A percentile compares a stretch with the other conserved stretches of the same genome.
Conservation (phyloP, 2,888 invertebrate genomes). For the Luffia ferchaultella region DNA sequence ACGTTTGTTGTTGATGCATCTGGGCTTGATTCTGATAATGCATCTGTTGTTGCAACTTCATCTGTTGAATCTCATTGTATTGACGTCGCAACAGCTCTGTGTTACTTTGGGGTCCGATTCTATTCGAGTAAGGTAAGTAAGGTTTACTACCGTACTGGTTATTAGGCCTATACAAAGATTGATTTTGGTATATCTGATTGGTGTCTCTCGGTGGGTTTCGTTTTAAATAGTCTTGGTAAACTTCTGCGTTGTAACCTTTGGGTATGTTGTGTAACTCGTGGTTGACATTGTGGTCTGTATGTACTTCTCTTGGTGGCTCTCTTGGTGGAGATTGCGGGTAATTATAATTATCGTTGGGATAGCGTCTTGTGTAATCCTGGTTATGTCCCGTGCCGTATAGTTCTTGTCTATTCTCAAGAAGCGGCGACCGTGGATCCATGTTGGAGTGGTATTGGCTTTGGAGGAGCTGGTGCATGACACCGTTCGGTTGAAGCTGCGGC, state of each 20-base stretch:
- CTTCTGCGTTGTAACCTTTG: constrained; percentile 66
- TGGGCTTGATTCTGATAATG: constrained; percentile 71
- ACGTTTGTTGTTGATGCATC: constrained; percentile 70
- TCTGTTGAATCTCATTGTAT: constrained; percentile 71
- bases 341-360: constrained; percentile 64
- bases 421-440: constrained; percentile 55
- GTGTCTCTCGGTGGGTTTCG: constrained; percentile 65
- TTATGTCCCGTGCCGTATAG: constrained; percentile 63
- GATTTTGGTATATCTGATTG: constrained; percentile 66
- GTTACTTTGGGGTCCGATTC: constrained; percentile 64
- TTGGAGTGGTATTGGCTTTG: constrained; percentile 57
- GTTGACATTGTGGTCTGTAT: constrained; percentile 52
- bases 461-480: constrained; percentile 62
- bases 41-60: constrained; percentile 70
- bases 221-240: constrained; percentile 62
- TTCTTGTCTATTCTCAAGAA: constrained; percentile 64
- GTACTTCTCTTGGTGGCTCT: constrained; percentile 45
- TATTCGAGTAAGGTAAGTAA: constrained; percentile 57
- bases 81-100: constrained; percentile 67
- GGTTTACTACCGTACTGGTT: constrained; percentile 57
- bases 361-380: constrained; percentile 60
- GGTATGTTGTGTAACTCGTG: constrained; percentile 53
- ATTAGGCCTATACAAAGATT: constrained; percentile 53
- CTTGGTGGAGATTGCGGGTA: constrained; percentile 57
- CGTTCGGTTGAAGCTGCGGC: constrained; percentile 58